A percentile compares a stretch with the other conserved stretches of the same genome.
These are phyloP conservation scores for Toxotes chatareus DNA, from an alignment of 2,113 vertebrate species.

Conservation along the genomic window DNA sequence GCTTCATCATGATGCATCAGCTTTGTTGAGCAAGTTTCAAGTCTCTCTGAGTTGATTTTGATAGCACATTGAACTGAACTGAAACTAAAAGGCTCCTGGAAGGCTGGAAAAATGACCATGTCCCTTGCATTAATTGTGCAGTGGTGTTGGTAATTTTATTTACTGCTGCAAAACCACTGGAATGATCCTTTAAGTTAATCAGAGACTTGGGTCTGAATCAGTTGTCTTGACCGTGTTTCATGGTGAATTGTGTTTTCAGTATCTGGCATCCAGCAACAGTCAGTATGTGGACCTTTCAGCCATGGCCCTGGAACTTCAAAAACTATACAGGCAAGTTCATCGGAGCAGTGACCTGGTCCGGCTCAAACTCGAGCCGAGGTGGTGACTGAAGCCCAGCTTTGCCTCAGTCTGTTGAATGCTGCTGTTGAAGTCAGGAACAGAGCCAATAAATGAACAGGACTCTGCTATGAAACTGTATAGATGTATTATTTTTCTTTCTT, in stretches of 20 bases:
- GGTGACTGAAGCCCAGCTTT: neutral
- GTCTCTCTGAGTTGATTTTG: no score
- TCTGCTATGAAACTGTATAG: no score
- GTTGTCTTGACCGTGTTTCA: neutral
- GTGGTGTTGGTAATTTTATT: neutral
- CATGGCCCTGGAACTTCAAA: slow-evolving; percentile 91
- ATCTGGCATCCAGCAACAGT: slow-evolving; percentile 86
- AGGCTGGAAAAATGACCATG: no score
- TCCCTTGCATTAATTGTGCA: no score
- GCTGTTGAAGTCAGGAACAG: neutral
- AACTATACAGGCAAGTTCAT: slow-evolving; percentile 87
- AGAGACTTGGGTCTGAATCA: neutral
- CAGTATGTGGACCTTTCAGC: slow-evolving; percentile 88
- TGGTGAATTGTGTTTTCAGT: slow-evolving; percentile 78
- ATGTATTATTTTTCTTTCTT: no score
- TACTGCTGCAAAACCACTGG: no score
- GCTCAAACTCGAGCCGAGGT: neutral
- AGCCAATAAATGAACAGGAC: neutral
- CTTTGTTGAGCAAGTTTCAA: no score
- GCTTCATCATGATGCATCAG: no score
- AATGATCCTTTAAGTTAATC: neutral
- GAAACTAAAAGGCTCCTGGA: no score
- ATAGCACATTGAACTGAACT: no score
- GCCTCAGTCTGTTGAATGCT: neutral
- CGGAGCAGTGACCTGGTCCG: neutral